Evolutionary conservation across 2,797 vertebrate species (phyloP), one percentile per base, ranked within the genome.

Genomic region (Meda fulgida): DNA sequence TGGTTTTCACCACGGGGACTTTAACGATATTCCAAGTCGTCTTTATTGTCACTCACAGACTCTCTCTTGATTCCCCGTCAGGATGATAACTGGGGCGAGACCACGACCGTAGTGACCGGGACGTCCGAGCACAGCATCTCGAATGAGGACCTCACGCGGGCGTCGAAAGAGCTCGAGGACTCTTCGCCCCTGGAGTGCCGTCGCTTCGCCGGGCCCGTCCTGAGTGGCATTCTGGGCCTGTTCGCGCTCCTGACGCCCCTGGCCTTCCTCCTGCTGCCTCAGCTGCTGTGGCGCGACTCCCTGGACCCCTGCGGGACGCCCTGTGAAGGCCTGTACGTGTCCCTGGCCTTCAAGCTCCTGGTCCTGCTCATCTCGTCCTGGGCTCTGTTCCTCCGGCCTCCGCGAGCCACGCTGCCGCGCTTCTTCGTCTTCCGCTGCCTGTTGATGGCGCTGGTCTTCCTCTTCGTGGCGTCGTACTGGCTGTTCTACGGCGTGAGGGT

Each of bases 21-120:
- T 40, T 40, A 40, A 10, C 40, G 18, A 21, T 4, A 6, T 36
- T 9, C 16, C 6, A 3, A 43, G 40, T 43, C 40, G 1, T 31
- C 31, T 31, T 60, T 5, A n/a, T 11, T 11, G 55, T 26, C 58
- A 26, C n/a, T 63, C 14, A 63, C 26, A 95, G 0, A 94, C 94
- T 87, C 93, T 60, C 18, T 80, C 23, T 89, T 66, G 18, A 16
- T 72, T 71, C 58, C 21, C 19, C 0, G 3, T 31, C 79, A 99
- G 98, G 98, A 99, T 36, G 98, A 99, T 93, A 99, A 98, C 96
- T 99, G 98, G 98, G 98, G 97, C 0, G 98, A 99, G 94, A 99
- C 98, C 18, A 99, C 98, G 36, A 99, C 98, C 0, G 98, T 98
- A 1, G 95, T 99, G 87, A 99, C 98, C 0, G 98, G 98, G 81